Evolutionary conservation across 2,888 invertebrate genomes (phyloP), one percentile per base, ranked within the genome.

Genomic region (Drosophila rubida): DNA sequence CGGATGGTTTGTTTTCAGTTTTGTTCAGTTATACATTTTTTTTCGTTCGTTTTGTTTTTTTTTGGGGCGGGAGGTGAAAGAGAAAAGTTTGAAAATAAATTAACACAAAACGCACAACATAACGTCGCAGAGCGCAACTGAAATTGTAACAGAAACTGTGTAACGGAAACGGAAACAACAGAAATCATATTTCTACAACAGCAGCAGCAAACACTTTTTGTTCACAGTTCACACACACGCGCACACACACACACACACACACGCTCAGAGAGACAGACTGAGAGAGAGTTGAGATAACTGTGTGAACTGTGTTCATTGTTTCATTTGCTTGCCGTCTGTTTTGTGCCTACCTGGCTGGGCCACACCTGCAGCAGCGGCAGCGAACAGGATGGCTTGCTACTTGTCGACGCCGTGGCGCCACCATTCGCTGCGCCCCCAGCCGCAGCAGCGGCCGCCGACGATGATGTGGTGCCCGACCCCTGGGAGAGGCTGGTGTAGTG

Each of bases 361-460:
- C 95, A 95, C 82, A 95, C 95, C 92, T 95, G 94, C 59, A 93
- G 87, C 69, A 94, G 81, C 37, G 94, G 94, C 80, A 94, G 91
- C 53, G 94, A 94, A 88, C 93, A 93, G 82, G 93, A 92, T 55
- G 93, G 93, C 60, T 92, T 92, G 80, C 81, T 91, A 69, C 83
- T 84, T 46, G 70, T 53, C 75, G 70, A 59, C 64, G 69, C 44
- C 16, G 58, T 53, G 37, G 70, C 71, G 37, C 69, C 60, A 48
- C 70, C 68, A 30, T 58, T 64, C 32, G 46, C 59, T n/a, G 76
- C 66, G 23, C 61, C 60, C 39, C 70, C 51, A n/a, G 23, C 14
- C 9, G 67, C 64, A 35, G 53, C 73, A 59, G 62, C 75, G 37
- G 80, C 79, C 37, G 19, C 19, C 25, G 82, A 80, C 35, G 82